Base-by-base conservation (phyloP, 2,888 invertebrate genomes). In the Diplolepis rosae region DNA sequence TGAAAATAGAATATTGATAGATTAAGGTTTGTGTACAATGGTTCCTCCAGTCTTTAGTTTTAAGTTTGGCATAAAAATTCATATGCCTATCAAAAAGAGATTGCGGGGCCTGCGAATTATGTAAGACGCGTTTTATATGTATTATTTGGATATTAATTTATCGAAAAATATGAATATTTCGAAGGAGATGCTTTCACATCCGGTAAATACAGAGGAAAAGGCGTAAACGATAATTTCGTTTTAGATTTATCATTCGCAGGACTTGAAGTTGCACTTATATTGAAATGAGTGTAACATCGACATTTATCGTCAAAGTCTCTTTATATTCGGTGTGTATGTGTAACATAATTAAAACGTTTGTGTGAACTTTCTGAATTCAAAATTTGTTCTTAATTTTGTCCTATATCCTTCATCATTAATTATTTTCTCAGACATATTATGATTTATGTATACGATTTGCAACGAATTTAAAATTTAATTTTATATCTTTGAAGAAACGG, bases 321-420 rank as follows among this genome's bases (percentile, higher is more conserved):
- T 81, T 75, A 75, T 81, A 82, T 83, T 81, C 79, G 81, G 76
- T 82, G 78, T 81, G 74, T 77, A 81, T 78, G 77, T 85, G 80
- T 83, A 83, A 79, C 68, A 82, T 82, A 83, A 82, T 80, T 83
- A 82, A 83, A 83, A 78, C 74, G 78, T 74, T 78, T 81, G 76
- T 70, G 73, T 75, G 71, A 77, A 74, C 9, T 66, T 69, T 18
- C 24, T 32, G 39, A 54, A 32, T 15, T 11, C 15, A 6, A 18
- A 9, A 45, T 15, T 54, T n/a, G 3, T 54, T 18, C 2, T 18
- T 51, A 6, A n/a, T 52, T n/a, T 52, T 52, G n/a, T n/a, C 24
- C 6, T 52, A 15, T 45, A 28, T 13, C n/a, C 7, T n/a, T 28
- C 0, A 27, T 27, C n/a, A 28, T n/a, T n/a, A 51, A n/a, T n/a